These are phyloP conservation scores for Atta texana DNA, from an alignment of 1,140 invertebrate genomes.

Conservation along the genomic window DNA sequence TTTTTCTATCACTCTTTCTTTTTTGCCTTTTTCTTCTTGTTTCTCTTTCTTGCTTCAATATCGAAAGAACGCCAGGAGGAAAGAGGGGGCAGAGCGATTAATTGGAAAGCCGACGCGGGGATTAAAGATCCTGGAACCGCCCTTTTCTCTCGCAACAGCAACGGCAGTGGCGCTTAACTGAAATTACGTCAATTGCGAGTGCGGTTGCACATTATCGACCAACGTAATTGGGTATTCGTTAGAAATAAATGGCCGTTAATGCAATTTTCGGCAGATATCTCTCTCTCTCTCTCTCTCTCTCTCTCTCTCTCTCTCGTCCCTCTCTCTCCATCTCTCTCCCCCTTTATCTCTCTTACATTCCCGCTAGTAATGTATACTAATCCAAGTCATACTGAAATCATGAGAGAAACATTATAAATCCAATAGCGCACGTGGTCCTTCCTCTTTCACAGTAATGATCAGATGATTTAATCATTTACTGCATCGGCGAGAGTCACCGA, in stretches of 20 bases:
- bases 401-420: conserved; percentile 40
- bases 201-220: conserved; percentile 71
- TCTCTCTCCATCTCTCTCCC: background rate
- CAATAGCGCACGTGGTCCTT: conserved; percentile 21
- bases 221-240: conserved; percentile 76
- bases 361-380: conserved; percentile 74
- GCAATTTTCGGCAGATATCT: conserved; percentile 75
- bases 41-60: conserved; percentile 4
- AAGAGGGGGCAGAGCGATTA: conserved; percentile 46
- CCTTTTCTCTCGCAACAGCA: conserved; percentile 37
- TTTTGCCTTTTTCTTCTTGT: background rate
- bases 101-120: conserved; percentile 68
- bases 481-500: conserved; percentile 14
- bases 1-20: background rate
- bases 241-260: conserved; percentile 80
- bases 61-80: conserved; percentile 25
- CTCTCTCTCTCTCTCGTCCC: background rate
- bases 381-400: conserved; percentile 45
- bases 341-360: conserved; percentile 32
- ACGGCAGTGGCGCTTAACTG: conserved; percentile 42
- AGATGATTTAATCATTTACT: conserved; percentile 61
- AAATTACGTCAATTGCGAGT: conserved; percentile 65
- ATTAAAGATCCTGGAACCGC: conserved; percentile 59
- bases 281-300: conserved; percentile 24
- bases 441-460: conserved; percentile 46